Evolutionary conservation across 2,113 vertebrate species (phyloP).

Genomic region (Spilogale gracilis): DNA sequence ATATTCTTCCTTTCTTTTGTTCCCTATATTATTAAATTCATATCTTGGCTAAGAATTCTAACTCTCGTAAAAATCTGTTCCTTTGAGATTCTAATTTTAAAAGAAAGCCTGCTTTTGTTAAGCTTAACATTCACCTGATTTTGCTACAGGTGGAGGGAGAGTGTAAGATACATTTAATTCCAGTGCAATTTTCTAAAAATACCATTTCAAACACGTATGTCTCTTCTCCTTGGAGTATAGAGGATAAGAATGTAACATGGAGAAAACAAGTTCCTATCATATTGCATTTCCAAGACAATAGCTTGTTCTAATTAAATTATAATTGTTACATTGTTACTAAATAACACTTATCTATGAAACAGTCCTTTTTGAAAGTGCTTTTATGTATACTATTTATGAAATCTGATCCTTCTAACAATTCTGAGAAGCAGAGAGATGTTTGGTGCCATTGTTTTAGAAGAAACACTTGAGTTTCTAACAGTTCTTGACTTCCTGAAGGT

Average conservation of each 20-base stretch:
- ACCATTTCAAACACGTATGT: not conserved
- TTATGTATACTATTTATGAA: not conserved
- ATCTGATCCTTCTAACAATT: not conserved
- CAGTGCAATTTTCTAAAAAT: not conserved
- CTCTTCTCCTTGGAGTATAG: not conserved
- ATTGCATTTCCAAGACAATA: not conserved
- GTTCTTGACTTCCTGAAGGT: not conserved
- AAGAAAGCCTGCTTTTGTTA: slow-evolving; percentile 58
- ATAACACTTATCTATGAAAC: not conserved
- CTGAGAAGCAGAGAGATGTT: not conserved
- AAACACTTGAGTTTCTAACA: not conserved
- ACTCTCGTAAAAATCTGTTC: slow-evolving; percentile 52
- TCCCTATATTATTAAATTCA: slow-evolving; percentile 58
- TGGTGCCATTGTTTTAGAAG: not conserved
- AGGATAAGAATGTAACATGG: not conserved
- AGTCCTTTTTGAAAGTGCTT: not conserved
- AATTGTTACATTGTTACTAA: not conserved
- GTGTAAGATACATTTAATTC: not conserved
- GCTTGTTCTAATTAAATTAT: slow-evolving; percentile 24
- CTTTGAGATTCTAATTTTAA: slow-evolving; percentile 73
- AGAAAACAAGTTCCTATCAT: not conserved
- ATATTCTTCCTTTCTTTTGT: slow-evolving; percentile 51
- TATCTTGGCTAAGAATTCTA: slow-evolving; percentile 65
- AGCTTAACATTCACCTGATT: not conserved
- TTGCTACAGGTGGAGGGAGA: not conserved